Percentiles rank a stretch among this genome's conserved stretches.
phyloP scores from a whole-genome alignment of 2,888 invertebrate species.

The Mesorhabditis sp. region DNA sequence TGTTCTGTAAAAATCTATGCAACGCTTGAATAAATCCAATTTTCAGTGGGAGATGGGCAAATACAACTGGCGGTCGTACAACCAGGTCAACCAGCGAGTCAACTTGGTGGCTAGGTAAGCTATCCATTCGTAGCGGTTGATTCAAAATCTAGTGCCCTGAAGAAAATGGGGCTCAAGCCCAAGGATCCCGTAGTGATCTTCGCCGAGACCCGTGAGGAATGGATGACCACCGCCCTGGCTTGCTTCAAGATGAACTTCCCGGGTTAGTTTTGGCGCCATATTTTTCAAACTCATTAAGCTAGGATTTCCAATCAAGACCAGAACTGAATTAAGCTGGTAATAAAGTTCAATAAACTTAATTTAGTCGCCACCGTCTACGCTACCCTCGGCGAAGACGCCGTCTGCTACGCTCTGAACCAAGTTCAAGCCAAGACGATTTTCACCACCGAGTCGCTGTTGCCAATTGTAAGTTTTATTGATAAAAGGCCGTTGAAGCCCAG shows the following conservation, averaged over 20 bases:
- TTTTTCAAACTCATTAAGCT: background rate
- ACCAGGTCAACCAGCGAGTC: slow-evolving; percentile 35
- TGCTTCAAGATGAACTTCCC: slow-evolving; percentile 90
- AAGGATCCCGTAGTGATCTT: slow-evolving; percentile 75
- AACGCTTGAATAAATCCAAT: background rate
- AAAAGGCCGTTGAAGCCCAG: background rate
- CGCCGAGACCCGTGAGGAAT: slow-evolving; percentile 94
- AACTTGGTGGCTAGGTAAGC: slow-evolving; percentile 25
- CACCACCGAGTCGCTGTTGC: slow-evolving; percentile 79
- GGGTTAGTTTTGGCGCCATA: slow-evolving; percentile 62
- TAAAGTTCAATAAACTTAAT: slow-evolving; percentile 13
- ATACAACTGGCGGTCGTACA: slow-evolving; percentile 47
- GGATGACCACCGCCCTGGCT: slow-evolving; percentile 93
- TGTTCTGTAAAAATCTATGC: too few relatives aligned
- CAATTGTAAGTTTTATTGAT: slow-evolving; percentile 19
- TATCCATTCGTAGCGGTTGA: background rate
- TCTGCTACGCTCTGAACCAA: slow-evolving; percentile 92
- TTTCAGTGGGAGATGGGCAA: slow-evolving; percentile 48
- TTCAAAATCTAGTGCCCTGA: slow-evolving; percentile 51
- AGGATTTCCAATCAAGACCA: background rate
- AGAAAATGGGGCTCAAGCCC: slow-evolving; percentile 67
- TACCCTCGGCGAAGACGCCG: slow-evolving; percentile 91
- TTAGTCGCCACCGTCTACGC: slow-evolving; percentile 92
- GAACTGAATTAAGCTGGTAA: too few relatives aligned
- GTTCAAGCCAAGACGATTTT: slow-evolving; percentile 89